Conservation (phyloP, 2,797 vertebrate genomes). For the Muscicapa striata region DNA sequence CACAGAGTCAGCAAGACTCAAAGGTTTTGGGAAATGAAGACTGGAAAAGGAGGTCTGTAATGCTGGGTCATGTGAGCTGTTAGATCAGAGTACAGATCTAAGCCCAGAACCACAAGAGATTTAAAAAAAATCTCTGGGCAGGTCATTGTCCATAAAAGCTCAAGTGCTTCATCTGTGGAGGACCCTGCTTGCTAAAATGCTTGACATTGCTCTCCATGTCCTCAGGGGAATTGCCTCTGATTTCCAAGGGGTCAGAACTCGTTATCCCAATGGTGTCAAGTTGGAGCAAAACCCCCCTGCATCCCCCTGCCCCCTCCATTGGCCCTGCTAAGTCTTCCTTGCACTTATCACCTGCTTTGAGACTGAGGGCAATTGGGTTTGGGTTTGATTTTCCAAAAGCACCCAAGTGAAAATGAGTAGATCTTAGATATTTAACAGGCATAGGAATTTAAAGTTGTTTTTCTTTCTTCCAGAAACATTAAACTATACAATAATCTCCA, state of each 20-base stretch:
- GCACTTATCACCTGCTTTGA: not conserved
- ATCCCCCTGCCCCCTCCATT: not conserved
- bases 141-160: not conserved
- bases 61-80: not conserved
- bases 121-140: not conserved
- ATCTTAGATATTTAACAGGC: not conserved
- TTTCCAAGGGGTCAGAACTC: not conserved
- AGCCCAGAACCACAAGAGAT: not conserved
- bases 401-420: not conserved
- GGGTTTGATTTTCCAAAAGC: not conserved
- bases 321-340: not conserved
- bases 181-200: not conserved
- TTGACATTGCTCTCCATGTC: not conserved
- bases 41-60: not conserved
- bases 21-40: slow-evolving; percentile 6
- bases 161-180: not conserved
- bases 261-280: not conserved
- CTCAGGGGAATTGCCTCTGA: not conserved
- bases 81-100: not conserved
- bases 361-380: rapidly evolving
- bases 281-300: not conserved
- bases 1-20: not conserved
- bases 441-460: not conserved
- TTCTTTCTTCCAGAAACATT: not conserved
- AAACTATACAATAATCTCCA: not conserved